These are phyloP conservation scores for Pseudoatta argentina DNA, from an alignment of 1,140 invertebrate genomes.

Conservation along the genomic window DNA sequence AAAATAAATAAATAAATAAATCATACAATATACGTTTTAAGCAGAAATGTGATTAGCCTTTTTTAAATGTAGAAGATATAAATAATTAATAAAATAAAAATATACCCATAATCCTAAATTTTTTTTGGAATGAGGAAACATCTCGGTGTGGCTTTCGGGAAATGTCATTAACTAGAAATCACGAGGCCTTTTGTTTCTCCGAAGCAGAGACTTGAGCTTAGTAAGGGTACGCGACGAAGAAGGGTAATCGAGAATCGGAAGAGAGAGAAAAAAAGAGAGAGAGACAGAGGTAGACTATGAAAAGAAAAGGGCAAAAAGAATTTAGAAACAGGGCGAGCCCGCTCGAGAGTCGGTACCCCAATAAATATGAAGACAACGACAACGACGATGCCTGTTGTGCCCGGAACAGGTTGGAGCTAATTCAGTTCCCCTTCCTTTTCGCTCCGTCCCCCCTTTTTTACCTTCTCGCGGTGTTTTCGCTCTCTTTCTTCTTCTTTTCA, in stretches of 20 bases:
- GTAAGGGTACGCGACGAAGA: conserved; percentile 56
- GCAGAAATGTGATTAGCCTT: background rate
- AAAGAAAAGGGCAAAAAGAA: conserved; percentile 67
- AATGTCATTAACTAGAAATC: conserved; percentile 81
- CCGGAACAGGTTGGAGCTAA: conserved; percentile 84
- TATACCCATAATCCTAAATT: background rate
- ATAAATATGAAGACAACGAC: conserved; percentile 87
- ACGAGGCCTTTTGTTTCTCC: conserved; percentile 75
- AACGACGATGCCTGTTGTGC: conserved; percentile 81
- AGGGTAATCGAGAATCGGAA: conserved; percentile 68
- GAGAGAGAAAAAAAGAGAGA: conserved; percentile 34
- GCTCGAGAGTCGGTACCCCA: conserved; percentile 79
- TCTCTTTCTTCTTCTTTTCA: conserved; percentile 22
- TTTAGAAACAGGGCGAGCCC: conserved; percentile 74
- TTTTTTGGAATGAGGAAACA: background rate
- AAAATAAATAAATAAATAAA: background rate
- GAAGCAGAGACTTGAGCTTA: conserved; percentile 69
- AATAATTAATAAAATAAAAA: conserved; percentile 16
- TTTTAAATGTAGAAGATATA: background rate
- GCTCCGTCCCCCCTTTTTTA: conserved; percentile 39
- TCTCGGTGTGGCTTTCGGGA: conserved; percentile 70
- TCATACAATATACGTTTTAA: background rate
- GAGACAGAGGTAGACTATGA: conserved; percentile 26
- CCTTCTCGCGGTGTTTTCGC: conserved; percentile 36
- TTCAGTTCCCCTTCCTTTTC: conserved; percentile 74